phyloP scores from a whole-genome alignment of 1,140 invertebrate genomes.

The Ceratina japonica region DNA sequence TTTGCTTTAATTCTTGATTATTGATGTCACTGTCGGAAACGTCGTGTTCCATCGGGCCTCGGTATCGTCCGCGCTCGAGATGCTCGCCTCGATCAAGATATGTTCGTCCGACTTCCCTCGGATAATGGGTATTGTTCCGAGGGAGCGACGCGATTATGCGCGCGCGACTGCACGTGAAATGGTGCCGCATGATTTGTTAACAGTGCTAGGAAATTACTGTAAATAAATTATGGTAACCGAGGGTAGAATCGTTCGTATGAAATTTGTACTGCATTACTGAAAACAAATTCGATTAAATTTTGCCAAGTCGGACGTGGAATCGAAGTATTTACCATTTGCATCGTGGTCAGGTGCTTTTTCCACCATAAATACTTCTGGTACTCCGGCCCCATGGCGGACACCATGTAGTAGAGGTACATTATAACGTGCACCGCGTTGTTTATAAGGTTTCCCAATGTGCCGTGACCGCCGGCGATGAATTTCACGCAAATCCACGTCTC shows the following conservation, averaged over 20 bases:
- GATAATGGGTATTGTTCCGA: not conserved
- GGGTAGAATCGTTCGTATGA: not conserved
- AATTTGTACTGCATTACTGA: not conserved
- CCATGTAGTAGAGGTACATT: conserved; percentile 96
- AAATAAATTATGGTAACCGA: not conserved
- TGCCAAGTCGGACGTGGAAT: not conserved
- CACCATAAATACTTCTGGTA: conserved; percentile 96
- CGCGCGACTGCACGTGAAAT: not conserved
- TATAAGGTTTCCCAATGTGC: conserved; percentile 93
- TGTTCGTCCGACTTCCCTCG: not conserved
- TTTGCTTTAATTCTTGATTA: not conserved
- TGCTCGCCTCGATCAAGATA: not conserved
- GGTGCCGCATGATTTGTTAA: not conserved
- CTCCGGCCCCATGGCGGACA: conserved; percentile 93
- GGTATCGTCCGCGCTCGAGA: too few relatives aligned
- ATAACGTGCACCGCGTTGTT: conserved; percentile 97
- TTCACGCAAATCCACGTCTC: conserved; percentile 98
- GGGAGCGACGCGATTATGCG: not conserved
- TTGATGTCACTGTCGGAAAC: not conserved
- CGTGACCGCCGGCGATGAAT: conserved; percentile 95
- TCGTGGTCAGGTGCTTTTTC: conserved; percentile 95
- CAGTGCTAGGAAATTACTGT: not conserved
- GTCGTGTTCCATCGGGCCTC: not conserved
- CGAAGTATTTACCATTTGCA: conserved; percentile 89
- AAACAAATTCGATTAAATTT: not conserved